Percentiles rank a stretch among this genome's conserved stretches.
phyloP scores from a whole-genome alignment of 1,140 invertebrate species.

The Bombus confusus region DNA sequence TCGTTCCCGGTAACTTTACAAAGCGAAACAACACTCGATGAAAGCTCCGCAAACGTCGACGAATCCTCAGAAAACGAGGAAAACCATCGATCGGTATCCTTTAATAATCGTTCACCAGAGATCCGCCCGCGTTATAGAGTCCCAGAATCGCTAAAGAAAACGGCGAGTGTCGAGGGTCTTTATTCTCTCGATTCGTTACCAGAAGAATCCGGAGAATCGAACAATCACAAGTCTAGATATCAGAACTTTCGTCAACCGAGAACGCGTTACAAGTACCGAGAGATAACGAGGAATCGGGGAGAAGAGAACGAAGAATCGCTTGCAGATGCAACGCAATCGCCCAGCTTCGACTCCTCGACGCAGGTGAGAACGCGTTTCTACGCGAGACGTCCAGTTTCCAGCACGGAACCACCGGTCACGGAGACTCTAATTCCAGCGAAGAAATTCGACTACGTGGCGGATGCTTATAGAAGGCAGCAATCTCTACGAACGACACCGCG shows the following conservation, averaged over 20 bases:
- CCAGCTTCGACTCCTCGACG: slow-evolving; percentile 52
- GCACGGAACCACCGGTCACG: slow-evolving; percentile 70
- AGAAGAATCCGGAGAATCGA: slow-evolving; percentile 54
- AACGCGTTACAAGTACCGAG: slow-evolving; percentile 52
- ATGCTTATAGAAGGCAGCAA: slow-evolving; percentile 76
- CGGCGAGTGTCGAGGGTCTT: neutral
- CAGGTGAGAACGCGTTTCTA: slow-evolving; percentile 71
- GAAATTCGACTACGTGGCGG: slow-evolving; percentile 79
- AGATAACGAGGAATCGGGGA: neutral
- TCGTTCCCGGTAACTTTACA: neutral
- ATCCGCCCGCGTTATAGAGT: slow-evolving; percentile 47
- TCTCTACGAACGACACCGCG: slow-evolving; percentile 68
- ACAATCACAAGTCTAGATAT: slow-evolving; percentile 16
- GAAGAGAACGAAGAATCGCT: slow-evolving; percentile 19
- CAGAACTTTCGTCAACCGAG: slow-evolving; percentile 68
- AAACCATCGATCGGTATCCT: neutral
- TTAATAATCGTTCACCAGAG: slow-evolving; percentile 37
- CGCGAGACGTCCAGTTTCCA: slow-evolving; percentile 67
- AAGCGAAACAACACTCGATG: neutral
- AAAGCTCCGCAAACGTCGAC: neutral
- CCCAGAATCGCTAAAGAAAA: slow-evolving; percentile 9
- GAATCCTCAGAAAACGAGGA: neutral
- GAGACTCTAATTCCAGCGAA: slow-evolving; percentile 79
- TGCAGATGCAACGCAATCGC: slow-evolving; percentile 28
- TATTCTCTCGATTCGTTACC: slow-evolving; percentile 39